These are phyloP conservation scores for Spilarctia lutea DNA, from an alignment of 2,888 invertebrate species.

Conservation along the genomic window DNA sequence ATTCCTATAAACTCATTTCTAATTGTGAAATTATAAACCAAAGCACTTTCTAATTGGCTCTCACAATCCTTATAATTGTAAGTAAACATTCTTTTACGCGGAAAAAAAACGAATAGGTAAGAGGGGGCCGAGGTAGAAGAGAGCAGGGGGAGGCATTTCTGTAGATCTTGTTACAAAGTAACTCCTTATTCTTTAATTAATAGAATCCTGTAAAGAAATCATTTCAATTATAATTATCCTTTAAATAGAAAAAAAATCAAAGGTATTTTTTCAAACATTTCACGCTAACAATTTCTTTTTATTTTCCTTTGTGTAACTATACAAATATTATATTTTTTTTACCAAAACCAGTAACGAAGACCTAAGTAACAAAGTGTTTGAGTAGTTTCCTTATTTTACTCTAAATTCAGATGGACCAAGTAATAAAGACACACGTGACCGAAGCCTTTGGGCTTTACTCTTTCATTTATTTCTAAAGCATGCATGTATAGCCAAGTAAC, in stretches of 20 bases:
- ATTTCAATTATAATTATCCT: background rate
- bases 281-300: background rate
- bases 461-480: no score
- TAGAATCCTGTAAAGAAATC: background rate
- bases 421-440: background rate
- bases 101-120: background rate
- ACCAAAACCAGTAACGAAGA: background rate
- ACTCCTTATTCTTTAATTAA: background rate
- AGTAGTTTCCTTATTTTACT: background rate
- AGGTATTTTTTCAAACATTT: background rate
- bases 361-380: no score
- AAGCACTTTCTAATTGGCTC: background rate
- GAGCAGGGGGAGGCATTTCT: background rate
- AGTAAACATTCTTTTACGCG: background rate
- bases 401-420: background rate
- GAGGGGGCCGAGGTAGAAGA: background rate
- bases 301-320: background rate
- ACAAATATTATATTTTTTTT: background rate
- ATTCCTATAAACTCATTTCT: background rate
- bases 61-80: background rate
- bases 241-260: background rate
- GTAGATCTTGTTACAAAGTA: background rate
- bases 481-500: background rate
- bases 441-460: background rate
- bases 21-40: background rate